phyloP scores from a whole-genome alignment of 64 coral and sea anemone genomes.

The Stichodactyla helianthus region DNA sequence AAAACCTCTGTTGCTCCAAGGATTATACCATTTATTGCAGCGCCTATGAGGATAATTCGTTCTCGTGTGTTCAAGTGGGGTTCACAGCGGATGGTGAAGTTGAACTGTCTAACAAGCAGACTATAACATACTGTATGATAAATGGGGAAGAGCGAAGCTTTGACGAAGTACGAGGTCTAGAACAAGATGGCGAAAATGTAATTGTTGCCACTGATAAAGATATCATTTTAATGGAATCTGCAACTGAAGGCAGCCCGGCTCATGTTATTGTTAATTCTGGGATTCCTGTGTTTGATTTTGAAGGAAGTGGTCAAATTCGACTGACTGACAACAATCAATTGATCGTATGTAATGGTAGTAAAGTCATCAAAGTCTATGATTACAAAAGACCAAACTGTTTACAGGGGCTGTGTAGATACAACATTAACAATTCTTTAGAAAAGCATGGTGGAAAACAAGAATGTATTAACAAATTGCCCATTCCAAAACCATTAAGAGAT shows the following conservation, averaged over 20 bases:
- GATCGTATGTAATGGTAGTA: conserved; percentile 32
- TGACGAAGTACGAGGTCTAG: conserved; percentile 4
- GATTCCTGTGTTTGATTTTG: too few species aligned
- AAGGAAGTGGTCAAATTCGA: conserved; percentile 10
- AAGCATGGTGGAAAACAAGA: neutral
- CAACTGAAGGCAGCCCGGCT: conserved; percentile 43
- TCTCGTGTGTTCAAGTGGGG: conserved; percentile 15
- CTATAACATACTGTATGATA: conserved; percentile 51
- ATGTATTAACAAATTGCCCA: neutral
- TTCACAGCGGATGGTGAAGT: conserved; percentile 32
- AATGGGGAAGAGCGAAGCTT: conserved; percentile 45
- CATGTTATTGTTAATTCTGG: conserved; percentile 32
- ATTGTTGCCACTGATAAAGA: conserved; percentile 43
- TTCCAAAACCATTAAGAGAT: neutral
- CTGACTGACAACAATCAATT: conserved; percentile 53
- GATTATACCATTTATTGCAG: neutral
- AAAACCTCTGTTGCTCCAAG: neutral
- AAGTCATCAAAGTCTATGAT: conserved; percentile 39
- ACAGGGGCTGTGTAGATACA: neutral
- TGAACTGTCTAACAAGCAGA: conserved; percentile 19
- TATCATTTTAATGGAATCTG: conserved; percentile 57
- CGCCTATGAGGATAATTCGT: neutral
- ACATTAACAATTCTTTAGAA: neutral
- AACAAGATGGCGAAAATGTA: conserved; percentile 66
- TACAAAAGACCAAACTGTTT: neutral